Base-by-base conservation (phyloP, 2,797 vertebrate genomes). In the Pantherophis alleghaniensis region DNA sequence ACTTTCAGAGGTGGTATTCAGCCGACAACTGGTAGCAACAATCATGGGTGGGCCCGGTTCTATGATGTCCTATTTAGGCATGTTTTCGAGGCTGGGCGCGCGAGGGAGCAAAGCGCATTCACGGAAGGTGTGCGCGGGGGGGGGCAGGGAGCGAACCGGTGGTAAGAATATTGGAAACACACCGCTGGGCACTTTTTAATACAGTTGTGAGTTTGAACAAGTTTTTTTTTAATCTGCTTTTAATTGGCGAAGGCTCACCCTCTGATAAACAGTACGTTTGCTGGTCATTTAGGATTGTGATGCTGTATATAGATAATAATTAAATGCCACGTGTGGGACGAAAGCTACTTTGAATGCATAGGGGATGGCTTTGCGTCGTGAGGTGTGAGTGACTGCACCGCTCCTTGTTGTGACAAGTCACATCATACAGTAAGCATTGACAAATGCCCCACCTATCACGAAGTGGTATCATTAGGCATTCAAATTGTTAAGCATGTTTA, bases 401-500 rank as follows among this genome's bases (percentile, higher is more conserved):
- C 61, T 92, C 47, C 26, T 0, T 96, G 96, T 97, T 97, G 96
- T 97, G 97, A 97, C 97, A 97, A 96, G 91, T 24, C 92, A 28
- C 61, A 0, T 97, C 94, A 86, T 16, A 0, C 4, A 93, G 87
- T 47, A 56, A 63, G 94, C 89, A n/a, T 2, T 0, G 94, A 79
- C 91, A 53, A 88, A 90, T 90, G 95, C 94, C 94, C 96, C 91
- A 53, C 96, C 96, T 95, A 91, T 89, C 83, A 56, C 0, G 3
- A 3, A 94, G 89, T 0, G 1, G 94, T 47, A 0, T 96, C 91
- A 96, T 97, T 97, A 97, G 4, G 4, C 53, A 1, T 32, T 59
- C 89, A 95, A 96, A 97, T 97, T 93, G 90, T 94, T 95, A 94
- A 96, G 96, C 95, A 96, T 74, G 0, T 2, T 60, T 66, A 11